A percentile compares a stretch with the other conserved stretches of the same genome.
phyloP scores from a whole-genome alignment of 2,888 invertebrate genomes.

The Phaonia tiefii region DNA sequence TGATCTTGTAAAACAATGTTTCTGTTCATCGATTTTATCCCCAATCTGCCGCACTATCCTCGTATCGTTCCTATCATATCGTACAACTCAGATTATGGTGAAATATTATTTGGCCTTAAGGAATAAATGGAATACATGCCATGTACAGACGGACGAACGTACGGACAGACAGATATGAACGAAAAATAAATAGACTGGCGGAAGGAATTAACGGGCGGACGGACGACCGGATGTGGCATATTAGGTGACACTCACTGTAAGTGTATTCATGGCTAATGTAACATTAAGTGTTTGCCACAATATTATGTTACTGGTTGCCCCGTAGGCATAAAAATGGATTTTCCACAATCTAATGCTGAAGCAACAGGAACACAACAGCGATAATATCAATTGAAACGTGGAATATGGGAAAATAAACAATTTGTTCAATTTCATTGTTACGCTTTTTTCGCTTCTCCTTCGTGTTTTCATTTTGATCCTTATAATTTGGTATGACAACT shows the following conservation, averaged over 20 bases:
- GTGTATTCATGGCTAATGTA: slow-evolving; percentile 51
- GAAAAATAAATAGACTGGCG: not conserved
- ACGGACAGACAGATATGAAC: not conserved
- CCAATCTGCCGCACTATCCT: slow-evolving; percentile 16
- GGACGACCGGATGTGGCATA: not conserved
- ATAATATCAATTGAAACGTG: not conserved
- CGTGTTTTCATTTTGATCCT: not conserved
- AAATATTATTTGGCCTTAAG: slow-evolving; percentile 49
- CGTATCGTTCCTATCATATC: slow-evolving; percentile 16
- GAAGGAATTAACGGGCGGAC: not conserved
- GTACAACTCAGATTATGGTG: slow-evolving; percentile 35
- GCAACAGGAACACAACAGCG: not conserved
- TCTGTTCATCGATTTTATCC: too few species aligned
- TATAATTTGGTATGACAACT: slow-evolving; percentile 49
- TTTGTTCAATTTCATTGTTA: slow-evolving; percentile 52
- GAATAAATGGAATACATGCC: slow-evolving; percentile 49
- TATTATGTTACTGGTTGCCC: slow-evolving; percentile 58
- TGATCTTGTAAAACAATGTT: too few species aligned
- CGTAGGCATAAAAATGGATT: slow-evolving; percentile 20
- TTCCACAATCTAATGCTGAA: slow-evolving; percentile 8
- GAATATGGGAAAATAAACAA: slow-evolving; percentile 46
- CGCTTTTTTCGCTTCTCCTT: not conserved
- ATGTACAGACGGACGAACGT: not conserved
- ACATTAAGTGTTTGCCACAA: slow-evolving; percentile 59
- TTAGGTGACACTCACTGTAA: slow-evolving; percentile 19